phyloP scores from a whole-genome alignment of 2,113 vertebrate genomes.

The Mobula hypostoma region DNA sequence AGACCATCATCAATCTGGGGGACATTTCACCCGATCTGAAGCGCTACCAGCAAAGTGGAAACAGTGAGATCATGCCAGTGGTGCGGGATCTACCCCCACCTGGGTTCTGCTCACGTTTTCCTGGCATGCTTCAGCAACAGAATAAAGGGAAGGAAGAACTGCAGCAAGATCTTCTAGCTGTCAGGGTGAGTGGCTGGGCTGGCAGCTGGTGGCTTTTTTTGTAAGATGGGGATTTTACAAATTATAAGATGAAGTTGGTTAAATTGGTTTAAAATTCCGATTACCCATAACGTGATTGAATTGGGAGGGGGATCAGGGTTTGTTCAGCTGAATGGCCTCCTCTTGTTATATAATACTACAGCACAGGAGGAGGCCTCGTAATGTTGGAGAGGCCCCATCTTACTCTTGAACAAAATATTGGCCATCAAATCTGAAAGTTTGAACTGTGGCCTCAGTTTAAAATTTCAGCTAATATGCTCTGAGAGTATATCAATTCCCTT shows the following conservation, averaged over 20 bases:
- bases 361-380: neutral
- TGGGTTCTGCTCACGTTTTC: constrained; percentile 46
- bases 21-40: constrained; percentile 32
- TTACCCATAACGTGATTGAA: neutral
- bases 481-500: neutral
- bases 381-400: neutral
- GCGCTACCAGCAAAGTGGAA: neutral
- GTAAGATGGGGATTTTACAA: too few species aligned
- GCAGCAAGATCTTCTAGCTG: constrained; percentile 60
- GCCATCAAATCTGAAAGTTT: neutral
- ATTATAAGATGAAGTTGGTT: neutral
- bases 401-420: neutral
- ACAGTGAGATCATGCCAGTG: constrained; percentile 42
- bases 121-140: constrained; percentile 43
- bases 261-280: neutral
- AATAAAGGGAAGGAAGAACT: constrained; percentile 61
- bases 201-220: too few species aligned
- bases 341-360: neutral
- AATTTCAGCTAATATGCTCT: neutral
- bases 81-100: constrained; percentile 47
- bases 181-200: constrained; percentile 58
- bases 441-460: too few species aligned
- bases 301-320: neutral
- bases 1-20: constrained; percentile 48
- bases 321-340: neutral